Conservation (phyloP, 2,888 invertebrate species). For the Acrobasis suavella region DNA sequence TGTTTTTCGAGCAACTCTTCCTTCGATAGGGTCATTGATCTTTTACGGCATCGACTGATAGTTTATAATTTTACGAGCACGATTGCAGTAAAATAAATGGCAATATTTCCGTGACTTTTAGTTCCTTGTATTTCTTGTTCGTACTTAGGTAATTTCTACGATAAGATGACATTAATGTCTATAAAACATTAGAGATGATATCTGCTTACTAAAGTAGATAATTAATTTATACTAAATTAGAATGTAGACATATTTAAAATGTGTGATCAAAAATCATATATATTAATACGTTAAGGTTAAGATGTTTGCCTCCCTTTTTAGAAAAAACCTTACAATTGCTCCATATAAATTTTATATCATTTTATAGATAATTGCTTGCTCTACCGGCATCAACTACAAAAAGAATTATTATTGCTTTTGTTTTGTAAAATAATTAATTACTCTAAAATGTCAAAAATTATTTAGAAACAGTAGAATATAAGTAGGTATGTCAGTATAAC, state of each 20-base stretch:
- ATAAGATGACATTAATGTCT: constrained; percentile 14
- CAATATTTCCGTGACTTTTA: constrained; percentile 14
- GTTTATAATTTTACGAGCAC: constrained; percentile 10
- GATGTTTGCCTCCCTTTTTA: no score
- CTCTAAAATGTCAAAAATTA: no score
- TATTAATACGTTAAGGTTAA: no score
- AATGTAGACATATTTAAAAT: background rate
- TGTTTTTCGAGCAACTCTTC: background rate
- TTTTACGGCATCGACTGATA: background rate
- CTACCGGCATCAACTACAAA: no score
- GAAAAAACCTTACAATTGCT: no score
- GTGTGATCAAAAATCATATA: background rate
- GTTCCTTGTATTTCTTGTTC: constrained; percentile 18
- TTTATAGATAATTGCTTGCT: no score
- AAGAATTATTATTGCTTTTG: no score
- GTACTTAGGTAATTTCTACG: constrained; percentile 10
- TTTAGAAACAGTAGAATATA: no score
- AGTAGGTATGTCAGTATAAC: no score
- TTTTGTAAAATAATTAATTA: no score
- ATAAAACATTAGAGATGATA: background rate
- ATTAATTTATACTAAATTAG: background rate
- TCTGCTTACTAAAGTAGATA: background rate
- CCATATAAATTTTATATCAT: no score
- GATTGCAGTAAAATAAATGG: constrained; percentile 14
- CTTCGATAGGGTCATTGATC: constrained; percentile 6